These are phyloP conservation scores for Elymnias hypermnestra DNA, from an alignment of 1,140 invertebrate genomes.

Conservation along the genomic window DNA sequence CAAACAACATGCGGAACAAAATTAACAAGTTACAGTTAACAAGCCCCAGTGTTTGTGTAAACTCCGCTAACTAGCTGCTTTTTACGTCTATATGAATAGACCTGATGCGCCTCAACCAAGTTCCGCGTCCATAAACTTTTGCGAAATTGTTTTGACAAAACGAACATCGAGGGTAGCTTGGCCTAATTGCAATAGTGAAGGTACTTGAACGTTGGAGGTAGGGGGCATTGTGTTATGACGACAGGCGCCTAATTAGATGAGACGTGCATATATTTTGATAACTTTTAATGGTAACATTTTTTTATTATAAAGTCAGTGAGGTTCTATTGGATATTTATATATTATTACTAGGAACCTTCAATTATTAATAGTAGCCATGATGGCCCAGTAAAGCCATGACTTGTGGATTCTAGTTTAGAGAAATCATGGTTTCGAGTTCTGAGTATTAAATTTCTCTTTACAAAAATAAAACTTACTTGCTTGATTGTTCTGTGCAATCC, in stretches of 20 bases:
- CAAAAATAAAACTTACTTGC: no score
- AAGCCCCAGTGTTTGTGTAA: slow-evolving; percentile 62
- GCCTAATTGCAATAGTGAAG: slow-evolving; percentile 4
- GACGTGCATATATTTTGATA: no score
- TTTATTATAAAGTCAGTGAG: no score
- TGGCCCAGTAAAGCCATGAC: no score
- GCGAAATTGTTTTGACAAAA: slow-evolving; percentile 31
- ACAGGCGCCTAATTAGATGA: background rate
- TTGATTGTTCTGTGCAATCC: no score
- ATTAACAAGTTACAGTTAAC: slow-evolving; percentile 72
- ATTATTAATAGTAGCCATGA: no score
- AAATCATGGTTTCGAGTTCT: no score
- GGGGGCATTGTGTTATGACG: background rate
- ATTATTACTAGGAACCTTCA: no score
- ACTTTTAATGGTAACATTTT: background rate
- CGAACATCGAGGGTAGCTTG: slow-evolving; percentile 4
- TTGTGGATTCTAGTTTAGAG: no score
- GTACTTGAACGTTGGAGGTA: background rate
- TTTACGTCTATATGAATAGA: slow-evolving; percentile 49
- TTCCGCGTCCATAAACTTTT: slow-evolving; percentile 32
- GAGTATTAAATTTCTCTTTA: no score
- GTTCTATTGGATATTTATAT: no score
- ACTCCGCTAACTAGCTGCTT: slow-evolving; percentile 66
- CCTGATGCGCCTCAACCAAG: slow-evolving; percentile 31
- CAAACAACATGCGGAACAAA: slow-evolving; percentile 54